Base-by-base conservation (phyloP, 2,888 invertebrate species). In the Tenthredo distinguenda region DNA sequence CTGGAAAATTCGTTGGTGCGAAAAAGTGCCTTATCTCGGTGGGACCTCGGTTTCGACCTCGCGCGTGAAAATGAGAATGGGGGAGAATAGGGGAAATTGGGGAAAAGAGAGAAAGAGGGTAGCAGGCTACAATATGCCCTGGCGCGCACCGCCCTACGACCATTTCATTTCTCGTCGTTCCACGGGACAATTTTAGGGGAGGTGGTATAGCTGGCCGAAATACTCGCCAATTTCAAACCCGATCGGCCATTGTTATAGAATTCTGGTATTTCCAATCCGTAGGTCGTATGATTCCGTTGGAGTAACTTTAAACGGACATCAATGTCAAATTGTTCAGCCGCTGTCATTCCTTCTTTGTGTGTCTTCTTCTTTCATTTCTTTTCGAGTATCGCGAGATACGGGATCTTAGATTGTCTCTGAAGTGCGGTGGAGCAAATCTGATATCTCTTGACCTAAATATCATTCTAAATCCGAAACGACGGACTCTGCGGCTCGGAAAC, bases 1-100 rank as follows among this genome's bases (percentile, higher is more conserved):
- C 83, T 71, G 89, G 88, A 90, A 90, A 91, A 91, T 91, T 90
- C 88, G 88, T 84, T 87, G 86, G 87, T 87, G 88, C 86, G 89
- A 90, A 90, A 90, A 90, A 87, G 71, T 50, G 40, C 86, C 87
- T 87, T 87, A 87, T 86, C 87, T 86, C 85, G 62, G 81, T 47
- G 43, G 47, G 68, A 47, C 68, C 43, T 68, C 31, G 81, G 62
- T 40, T 50, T 34, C 68, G 83, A 71, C 71, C 71, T 26, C 26
- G 87, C 86, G 85, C 87, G 87, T 79, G 89, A 83, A 83, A 83
- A 87, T 81, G 87, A 86, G 87, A 87, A 86, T 86, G 62, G 85
- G 71, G 86, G 85, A 85, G 86, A 26, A 81, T 40, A 21, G 74
- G 55, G 71, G 82, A 79, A 40, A 68, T 43, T 15, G 71, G 77